Conservation (phyloP, 2,888 invertebrate genomes). For the Hirudinaria manillensis region DNA sequence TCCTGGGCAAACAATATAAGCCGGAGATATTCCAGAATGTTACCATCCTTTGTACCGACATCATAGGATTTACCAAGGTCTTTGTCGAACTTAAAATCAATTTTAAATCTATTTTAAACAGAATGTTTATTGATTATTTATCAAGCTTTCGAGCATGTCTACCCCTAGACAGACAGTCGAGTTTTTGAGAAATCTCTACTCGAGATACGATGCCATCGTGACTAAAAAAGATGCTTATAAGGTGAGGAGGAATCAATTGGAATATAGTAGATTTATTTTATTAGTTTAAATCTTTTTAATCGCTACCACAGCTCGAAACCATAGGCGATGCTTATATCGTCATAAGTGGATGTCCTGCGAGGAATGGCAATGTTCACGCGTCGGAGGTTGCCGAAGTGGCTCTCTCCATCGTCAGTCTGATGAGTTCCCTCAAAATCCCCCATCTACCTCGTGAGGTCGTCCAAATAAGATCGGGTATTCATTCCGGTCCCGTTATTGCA, state of each 20-base stretch:
- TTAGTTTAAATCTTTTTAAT: not conserved
- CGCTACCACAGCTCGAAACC: constrained; percentile 24
- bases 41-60: constrained; percentile 27
- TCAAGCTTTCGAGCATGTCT: constrained; percentile 5
- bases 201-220: constrained; percentile 22
- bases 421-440: constrained; percentile 4
- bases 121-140: not conserved
- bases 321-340: constrained; percentile 32
- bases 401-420: not conserved
- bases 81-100: not conserved
- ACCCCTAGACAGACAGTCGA: constrained; percentile 22
- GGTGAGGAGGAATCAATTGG: not conserved
- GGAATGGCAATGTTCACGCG: constrained; percentile 26
- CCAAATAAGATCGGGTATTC: constrained; percentile 14
- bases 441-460: constrained; percentile 22
- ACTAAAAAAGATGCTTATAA: constrained; percentile 29
- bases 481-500: constrained; percentile 25
- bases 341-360: constrained; percentile 28
- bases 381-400: constrained; percentile 26
- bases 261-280: not conserved
- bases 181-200: constrained; percentile 24
- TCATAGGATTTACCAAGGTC: constrained; percentile 33
- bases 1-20: constrained; percentile 23
- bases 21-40: constrained; percentile 24
- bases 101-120: not conserved